Evolutionary conservation across 2,113 vertebrate genomes (phyloP).

Genomic region (Atlantisia rogersi): DNA sequence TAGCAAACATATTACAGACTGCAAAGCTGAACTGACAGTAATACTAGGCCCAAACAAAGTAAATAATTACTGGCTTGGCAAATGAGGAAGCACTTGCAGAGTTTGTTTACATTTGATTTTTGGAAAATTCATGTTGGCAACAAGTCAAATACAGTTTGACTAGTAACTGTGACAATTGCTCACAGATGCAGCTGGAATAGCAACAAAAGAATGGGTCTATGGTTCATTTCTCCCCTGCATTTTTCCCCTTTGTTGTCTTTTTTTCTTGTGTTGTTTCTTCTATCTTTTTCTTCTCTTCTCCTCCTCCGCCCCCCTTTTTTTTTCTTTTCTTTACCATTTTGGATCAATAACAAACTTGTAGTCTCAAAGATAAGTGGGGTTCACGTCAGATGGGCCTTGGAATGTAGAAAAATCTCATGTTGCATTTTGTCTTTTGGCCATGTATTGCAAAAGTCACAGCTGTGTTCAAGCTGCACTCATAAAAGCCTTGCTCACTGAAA

Average conservation of each 20-base stretch:
- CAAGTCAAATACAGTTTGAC: slow-evolving; percentile 83
- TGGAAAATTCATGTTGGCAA: slow-evolving; percentile 84
- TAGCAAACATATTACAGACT: slow-evolving; percentile 83
- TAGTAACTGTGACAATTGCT: slow-evolving; percentile 89
- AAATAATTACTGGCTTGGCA: slow-evolving; percentile 85
- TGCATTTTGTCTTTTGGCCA: slow-evolving; percentile 78
- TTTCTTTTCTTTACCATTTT: slow-evolving; percentile 66
- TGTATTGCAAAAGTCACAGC: slow-evolving; percentile 79
- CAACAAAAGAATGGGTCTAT: slow-evolving; percentile 82
- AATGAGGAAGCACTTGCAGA: slow-evolving; percentile 81
- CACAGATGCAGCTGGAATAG: slow-evolving; percentile 85
- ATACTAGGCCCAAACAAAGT: slow-evolving; percentile 83
- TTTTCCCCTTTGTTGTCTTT: slow-evolving; percentile 77
- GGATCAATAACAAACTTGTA: slow-evolving; percentile 77
- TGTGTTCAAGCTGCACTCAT: slow-evolving; percentile 82
- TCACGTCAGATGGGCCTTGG: slow-evolving; percentile 78
- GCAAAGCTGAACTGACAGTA: slow-evolving; percentile 83
- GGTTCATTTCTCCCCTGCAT: slow-evolving; percentile 70
- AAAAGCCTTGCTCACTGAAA: slow-evolving; percentile 70
- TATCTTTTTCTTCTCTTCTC: slow-evolving; percentile 15
- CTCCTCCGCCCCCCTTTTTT: neutral
- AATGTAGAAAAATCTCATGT: slow-evolving; percentile 78
- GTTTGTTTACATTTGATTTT: slow-evolving; percentile 86
- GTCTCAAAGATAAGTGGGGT: slow-evolving; percentile 76
- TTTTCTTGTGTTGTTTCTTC: slow-evolving; percentile 23